A percentile compares a stretch with the other conserved stretches of the same genome.
Conservation (phyloP, 2,888 invertebrate species). For the Polylopha cassiicola region DNA sequence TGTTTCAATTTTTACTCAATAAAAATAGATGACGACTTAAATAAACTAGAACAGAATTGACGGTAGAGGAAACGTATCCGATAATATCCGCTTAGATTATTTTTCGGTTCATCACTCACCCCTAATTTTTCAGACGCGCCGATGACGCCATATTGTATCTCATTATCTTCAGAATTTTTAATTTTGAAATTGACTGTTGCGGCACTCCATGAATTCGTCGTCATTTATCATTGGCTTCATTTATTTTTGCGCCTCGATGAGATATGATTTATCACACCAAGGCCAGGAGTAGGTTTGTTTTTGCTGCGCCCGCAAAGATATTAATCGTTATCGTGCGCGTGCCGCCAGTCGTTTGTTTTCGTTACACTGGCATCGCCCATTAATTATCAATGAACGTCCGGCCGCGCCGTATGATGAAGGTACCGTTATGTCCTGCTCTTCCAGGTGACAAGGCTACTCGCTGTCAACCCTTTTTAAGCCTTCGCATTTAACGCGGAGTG, state of each 20-base stretch:
- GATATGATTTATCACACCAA: conserved; percentile 74
- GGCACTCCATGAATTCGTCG: conserved; percentile 55
- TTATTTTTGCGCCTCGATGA: conserved; percentile 73
- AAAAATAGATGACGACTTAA: conserved; percentile 20
- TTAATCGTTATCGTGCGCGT: conserved; percentile 75
- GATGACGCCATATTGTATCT: conserved; percentile 15
- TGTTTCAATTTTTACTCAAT: too few species aligned
- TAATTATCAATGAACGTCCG: conserved; percentile 77
- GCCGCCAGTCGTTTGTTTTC: conserved; percentile 74
- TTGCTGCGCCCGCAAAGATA: conserved; percentile 70
- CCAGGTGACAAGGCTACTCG: conserved; percentile 70
- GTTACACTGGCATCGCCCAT: conserved; percentile 72
- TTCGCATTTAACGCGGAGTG: conserved; percentile 70
- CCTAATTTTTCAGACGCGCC: conserved; percentile 16
- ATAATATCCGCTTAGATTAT: conserved; percentile 20
- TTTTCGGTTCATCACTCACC: conserved; percentile 22
- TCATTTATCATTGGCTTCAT: conserved; percentile 76
- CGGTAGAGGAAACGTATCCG: conserved; percentile 17
- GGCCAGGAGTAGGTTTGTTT: conserved; percentile 71
- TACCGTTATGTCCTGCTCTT: conserved; percentile 64
- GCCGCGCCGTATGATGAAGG: conserved; percentile 66
- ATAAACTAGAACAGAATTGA: conserved; percentile 17
- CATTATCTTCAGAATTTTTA: conserved; percentile 37
- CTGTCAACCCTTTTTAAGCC: conserved; percentile 77
- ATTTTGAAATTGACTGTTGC: conserved; percentile 57